phyloP scores from a whole-genome alignment of 2,113 vertebrate species.

The Haliaeetus leucogaster region DNA sequence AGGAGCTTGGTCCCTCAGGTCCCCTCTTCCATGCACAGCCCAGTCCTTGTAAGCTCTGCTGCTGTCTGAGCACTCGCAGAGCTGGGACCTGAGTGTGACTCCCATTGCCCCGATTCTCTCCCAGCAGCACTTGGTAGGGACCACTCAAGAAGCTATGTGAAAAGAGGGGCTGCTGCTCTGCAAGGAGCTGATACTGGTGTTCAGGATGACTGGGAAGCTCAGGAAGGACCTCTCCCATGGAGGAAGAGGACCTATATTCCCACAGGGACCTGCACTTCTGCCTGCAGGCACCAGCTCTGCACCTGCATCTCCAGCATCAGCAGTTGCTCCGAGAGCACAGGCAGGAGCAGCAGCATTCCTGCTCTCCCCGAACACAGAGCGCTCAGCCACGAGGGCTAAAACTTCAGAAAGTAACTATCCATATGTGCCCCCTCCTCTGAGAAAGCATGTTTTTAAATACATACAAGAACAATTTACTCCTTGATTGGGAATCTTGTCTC shows the following conservation, averaged over 20 bases:
- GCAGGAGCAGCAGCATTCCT: background rate
- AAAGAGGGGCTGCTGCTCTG: background rate
- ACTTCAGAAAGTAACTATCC: background rate
- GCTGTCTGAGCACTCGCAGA: background rate
- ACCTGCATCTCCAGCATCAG: background rate
- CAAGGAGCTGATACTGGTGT: background rate
- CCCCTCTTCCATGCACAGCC: background rate
- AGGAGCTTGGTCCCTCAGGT: background rate
- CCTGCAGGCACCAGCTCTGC: background rate
- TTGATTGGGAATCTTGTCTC: constrained; percentile 42
- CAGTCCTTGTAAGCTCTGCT: background rate
- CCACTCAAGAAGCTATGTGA: background rate
- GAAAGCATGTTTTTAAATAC: background rate
- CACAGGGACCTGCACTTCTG: background rate
- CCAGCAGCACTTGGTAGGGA: too few relatives aligned
- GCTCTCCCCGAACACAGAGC: background rate
- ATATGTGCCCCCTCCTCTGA: background rate
- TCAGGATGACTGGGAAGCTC: background rate
- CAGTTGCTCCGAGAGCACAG: rapidly evolving
- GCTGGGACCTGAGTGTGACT: background rate
- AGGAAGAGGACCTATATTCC: background rate
- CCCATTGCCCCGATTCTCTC: background rate
- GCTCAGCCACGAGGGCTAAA: background rate
- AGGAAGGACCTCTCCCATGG: background rate
- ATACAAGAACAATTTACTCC: background rate